Evolutionary conservation across 1,140 invertebrate species (phyloP).

Genomic region (Homarus americanus): DNA sequence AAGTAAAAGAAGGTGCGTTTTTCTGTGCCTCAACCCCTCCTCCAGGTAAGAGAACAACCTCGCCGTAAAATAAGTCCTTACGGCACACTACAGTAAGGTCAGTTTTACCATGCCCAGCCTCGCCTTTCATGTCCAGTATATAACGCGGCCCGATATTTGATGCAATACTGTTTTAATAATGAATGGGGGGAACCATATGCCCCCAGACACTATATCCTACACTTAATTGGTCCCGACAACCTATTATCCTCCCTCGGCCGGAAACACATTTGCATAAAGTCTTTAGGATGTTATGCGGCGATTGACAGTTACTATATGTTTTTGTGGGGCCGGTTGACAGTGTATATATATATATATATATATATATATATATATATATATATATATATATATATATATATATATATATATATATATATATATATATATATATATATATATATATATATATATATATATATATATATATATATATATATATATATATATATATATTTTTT

Average conservation of each 20-base stretch:
- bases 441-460: not conserved
- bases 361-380: constrained; percentile 1
- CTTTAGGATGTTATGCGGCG: not conserved
- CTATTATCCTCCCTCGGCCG: constrained; percentile 43
- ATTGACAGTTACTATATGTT: not conserved
- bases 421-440: not conserved
- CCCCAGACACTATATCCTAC: constrained; percentile 38
- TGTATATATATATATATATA: constrained; percentile 3
- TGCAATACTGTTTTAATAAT: constrained; percentile 37
- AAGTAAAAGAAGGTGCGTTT: not conserved
- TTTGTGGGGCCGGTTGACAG: not conserved
- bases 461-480: constrained; percentile 22
- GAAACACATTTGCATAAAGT: constrained; percentile 54
- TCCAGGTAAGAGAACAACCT: not conserved
- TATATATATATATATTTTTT: not conserved
- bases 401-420: constrained; percentile 6
- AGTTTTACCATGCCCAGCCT: not conserved
- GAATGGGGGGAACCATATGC: constrained; percentile 58
- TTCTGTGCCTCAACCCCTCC: not conserved
- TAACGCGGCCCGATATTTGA: constrained; percentile 27
- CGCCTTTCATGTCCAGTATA: constrained; percentile 12
- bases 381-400: constrained; percentile 6
- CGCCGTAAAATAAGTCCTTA: not conserved
- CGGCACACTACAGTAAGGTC: not conserved
- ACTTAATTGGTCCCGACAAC: constrained; percentile 57